A percentile compares a stretch with the other conserved stretches of the same genome.
Conservation (phyloP, 2,113 vertebrate genomes). For the Neogobius melanostomus region DNA sequence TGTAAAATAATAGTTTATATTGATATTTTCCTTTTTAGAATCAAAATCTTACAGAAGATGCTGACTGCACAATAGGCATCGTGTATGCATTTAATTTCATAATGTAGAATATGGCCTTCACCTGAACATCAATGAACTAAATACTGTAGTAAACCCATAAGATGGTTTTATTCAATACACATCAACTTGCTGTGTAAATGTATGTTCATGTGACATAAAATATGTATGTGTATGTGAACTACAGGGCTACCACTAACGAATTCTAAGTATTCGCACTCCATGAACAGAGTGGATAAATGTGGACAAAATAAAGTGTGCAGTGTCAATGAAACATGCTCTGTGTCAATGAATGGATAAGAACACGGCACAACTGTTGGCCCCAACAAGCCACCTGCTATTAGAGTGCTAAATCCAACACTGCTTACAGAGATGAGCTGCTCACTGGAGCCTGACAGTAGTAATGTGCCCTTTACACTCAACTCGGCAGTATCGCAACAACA, state of each 20-base stretch:
- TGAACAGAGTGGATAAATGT: not conserved
- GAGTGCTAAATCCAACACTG: conserved; percentile 45
- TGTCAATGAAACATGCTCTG: not conserved
- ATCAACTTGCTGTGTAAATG: too few species aligned
- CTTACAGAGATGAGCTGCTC: conserved; percentile 58
- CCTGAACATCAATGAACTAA: too few species aligned
- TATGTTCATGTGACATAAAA: too few species aligned
- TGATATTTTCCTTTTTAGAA: conserved; percentile 5
- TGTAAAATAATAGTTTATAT: conserved; percentile 34
- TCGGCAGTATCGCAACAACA: conserved; percentile 48
- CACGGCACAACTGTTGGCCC: conserved; percentile 33
- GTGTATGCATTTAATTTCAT: too few species aligned
- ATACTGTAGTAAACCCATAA: too few species aligned
- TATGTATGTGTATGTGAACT: too few species aligned
- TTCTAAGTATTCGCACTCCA: not conserved
- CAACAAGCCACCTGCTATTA: conserved; percentile 45
- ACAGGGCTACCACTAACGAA: too few species aligned
- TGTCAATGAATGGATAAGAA: conserved; percentile 41
- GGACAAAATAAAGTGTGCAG: conserved; percentile 1
- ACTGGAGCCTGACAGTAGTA: conserved; percentile 63
- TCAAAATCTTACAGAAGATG: not conserved
- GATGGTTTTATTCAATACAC: too few species aligned
- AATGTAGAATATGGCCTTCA: too few species aligned
- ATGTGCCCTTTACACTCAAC: conserved; percentile 57
- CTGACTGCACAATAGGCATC: too few species aligned